These are phyloP conservation scores for Notolepis coatsorum DNA, from an alignment of 2,797 vertebrate genomes.

Conservation along the genomic window DNA sequence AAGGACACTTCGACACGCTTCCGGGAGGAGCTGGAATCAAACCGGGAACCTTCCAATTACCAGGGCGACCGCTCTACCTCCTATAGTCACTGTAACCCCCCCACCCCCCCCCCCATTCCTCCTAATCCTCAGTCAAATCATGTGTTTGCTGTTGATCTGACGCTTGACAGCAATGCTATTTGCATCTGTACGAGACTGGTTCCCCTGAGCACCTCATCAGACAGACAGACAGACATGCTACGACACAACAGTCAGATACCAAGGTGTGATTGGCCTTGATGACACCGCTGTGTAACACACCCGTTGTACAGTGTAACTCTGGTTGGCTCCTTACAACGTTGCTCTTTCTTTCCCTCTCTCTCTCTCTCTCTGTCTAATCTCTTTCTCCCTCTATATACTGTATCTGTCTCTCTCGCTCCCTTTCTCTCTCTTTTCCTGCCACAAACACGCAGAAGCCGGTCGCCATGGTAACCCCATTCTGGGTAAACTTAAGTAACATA, in stretches of 20 bases:
- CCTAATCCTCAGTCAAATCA: conserved; percentile 36
- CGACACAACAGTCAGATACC: conserved; percentile 57
- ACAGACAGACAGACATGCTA: conserved; percentile 55
- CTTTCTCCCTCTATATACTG: conserved; percentile 31
- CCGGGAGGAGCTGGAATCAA: too few relatives aligned
- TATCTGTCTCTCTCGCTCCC: conserved; percentile 24
- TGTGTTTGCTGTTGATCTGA: conserved; percentile 11
- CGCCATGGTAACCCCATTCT: conserved; percentile 80
- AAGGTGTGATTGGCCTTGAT: conserved; percentile 78
- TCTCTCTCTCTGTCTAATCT: conserved; percentile 26
- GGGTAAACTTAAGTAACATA: conserved; percentile 75
- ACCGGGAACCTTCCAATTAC: too few relatives aligned
- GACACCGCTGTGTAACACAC: conserved; percentile 71
- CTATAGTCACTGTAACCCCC: too few relatives aligned
- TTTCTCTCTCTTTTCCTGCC: conserved; percentile 28
- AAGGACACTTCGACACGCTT: too few relatives aligned
- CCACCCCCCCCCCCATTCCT: too few relatives aligned
- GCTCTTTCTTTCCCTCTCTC: conserved; percentile 24
- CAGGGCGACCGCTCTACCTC: too few relatives aligned
- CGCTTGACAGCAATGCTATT: conserved; percentile 31
- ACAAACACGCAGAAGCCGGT: conserved; percentile 75
- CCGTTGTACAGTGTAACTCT: conserved; percentile 69
- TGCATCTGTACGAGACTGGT: background rate
- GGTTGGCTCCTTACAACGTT: conserved; percentile 48
- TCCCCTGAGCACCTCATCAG: conserved; percentile 46